Evolutionary conservation across 2,888 invertebrate species (phyloP), one percentile per base, ranked within the genome.

Genomic region (Parthenolecanium corni): DNA sequence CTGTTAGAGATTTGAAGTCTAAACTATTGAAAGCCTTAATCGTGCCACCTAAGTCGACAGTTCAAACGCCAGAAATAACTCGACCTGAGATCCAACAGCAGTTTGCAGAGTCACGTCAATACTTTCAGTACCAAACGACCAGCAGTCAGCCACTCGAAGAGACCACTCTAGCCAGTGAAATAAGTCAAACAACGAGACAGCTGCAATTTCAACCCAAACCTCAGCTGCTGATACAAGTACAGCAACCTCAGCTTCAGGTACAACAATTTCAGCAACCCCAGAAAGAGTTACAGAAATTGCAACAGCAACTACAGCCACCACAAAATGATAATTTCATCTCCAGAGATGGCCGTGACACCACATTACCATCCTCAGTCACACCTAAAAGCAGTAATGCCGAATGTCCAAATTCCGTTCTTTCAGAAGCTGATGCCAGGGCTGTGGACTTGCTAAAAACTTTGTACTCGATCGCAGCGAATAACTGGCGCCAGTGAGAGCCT

Each of bases 391-490:
- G 9, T 9, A 31, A 4, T 31, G 4, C 31, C 4, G 31, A 31
- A 4, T 31, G 31, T 31, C 31, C 31, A 6, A 31, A 31, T 31
- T 4, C 65, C 14, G 66, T 64, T 21, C 56, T 69, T 23, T 66
- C 68, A 71, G 78, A 67, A 58, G 82, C 89, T 14, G 89, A 89
- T 70, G 82, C 82, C 21, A 79, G 89, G 73, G 89, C 89, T 14
- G 76, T 90, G 69, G 88, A 89, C 74, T 76, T 90, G 68, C 79
- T 90, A 71, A 83, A 86, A 75, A 88, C 89, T 66, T 77, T 90
- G 64, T 90, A 89, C 74, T 82, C 86, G 66, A 82, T 90, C 72
- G 89, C 89, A 64, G 86, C 89, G 20, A 82, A 84, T 21, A 61
- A 61, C 18, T 61, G 61, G 61, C 12, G 21, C 16, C 51, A 47